These are phyloP conservation scores for Muscicapa adusta DNA, from an alignment of 2,113 vertebrate genomes.

Conservation along the genomic window DNA sequence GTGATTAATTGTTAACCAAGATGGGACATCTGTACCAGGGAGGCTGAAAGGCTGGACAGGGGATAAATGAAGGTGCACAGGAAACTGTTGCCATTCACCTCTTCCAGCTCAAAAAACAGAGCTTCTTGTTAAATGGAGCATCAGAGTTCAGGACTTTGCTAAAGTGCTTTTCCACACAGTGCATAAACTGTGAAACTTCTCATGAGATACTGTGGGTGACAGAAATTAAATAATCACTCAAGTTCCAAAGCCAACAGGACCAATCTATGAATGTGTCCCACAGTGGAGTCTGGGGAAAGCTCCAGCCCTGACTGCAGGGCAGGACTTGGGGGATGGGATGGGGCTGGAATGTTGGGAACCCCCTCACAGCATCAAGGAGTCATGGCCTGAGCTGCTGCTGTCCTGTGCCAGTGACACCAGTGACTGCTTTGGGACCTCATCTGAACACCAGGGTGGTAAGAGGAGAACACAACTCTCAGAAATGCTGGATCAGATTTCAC, in stretches of 20 bases:
- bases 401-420: fast-evolving
- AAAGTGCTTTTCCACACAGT: not conserved
- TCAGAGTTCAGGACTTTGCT: not conserved
- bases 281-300: not conserved
- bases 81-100: not conserved
- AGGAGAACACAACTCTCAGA: not conserved
- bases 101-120: not conserved
- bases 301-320: not conserved
- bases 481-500: not conserved
- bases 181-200: not conserved
- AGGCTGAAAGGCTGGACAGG: not conserved
- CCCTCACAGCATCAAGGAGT: fast-evolving
- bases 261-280: not conserved
- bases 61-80: not conserved
- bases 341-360: not conserved
- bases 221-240: not conserved
- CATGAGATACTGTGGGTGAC: not conserved
- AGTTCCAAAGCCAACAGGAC: not conserved
- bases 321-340: fast-evolving
- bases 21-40: not conserved
- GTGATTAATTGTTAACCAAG: not conserved
- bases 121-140: not conserved
- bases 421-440: not conserved
- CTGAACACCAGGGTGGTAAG: not conserved
- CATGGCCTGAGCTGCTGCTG: not conserved